A percentile compares a stretch with the other conserved stretches of the same genome.
phyloP scores from a whole-genome alignment of 2,888 invertebrate genomes.

The Tineola bisselliella region DNA sequence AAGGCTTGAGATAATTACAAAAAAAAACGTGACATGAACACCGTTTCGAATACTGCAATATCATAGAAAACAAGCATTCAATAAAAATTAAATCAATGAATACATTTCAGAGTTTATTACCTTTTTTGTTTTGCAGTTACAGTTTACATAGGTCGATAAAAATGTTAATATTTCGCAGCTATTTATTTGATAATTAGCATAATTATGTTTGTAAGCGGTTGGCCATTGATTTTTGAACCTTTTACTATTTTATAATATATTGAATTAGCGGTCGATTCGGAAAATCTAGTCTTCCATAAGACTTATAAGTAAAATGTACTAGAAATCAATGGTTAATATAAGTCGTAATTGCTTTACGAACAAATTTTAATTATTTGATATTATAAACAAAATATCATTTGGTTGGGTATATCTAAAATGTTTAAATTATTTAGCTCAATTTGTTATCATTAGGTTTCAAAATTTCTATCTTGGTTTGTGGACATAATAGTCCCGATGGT shows the following conservation, averaged over 20 bases:
- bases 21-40: too few relatives aligned
- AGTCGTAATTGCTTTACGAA: neutral
- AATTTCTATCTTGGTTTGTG: slow-evolving; percentile 36
- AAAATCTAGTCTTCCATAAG: slow-evolving; percentile 8
- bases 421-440: slow-evolving; percentile 45
- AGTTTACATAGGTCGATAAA: neutral
- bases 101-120: neutral
- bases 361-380: neutral
- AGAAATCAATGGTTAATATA: neutral
- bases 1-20: too few relatives aligned
- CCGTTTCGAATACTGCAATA: too few relatives aligned
- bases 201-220: neutral
- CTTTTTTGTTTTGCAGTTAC: neutral
- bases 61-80: too few relatives aligned
- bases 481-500: slow-evolving; percentile 43
- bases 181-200: neutral
- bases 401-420: neutral
- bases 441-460: slow-evolving; percentile 49
- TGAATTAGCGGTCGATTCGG: neutral
- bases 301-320: neutral
- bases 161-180: neutral
- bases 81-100: too few relatives aligned
- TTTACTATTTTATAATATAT: neutral
- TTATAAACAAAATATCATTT: neutral
- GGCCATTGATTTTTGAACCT: neutral